Evolutionary conservation across 1,140 invertebrate genomes (phyloP).

Genomic region (Notospermus geniculatus): DNA sequence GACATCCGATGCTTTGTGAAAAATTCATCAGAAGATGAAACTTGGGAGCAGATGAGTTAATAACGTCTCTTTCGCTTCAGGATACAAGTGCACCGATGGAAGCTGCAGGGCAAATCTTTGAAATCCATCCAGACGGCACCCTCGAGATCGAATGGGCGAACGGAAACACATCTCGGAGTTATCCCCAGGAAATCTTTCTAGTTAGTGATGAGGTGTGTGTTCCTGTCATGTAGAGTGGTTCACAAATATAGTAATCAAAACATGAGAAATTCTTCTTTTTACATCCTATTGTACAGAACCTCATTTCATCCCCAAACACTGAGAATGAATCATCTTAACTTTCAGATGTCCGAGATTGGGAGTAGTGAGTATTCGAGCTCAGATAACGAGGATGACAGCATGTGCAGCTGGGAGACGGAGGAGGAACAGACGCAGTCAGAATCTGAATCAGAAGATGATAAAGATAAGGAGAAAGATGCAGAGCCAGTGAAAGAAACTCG

Average conservation of each 20-base stretch:
- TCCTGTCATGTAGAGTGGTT: slow-evolving; percentile 25
- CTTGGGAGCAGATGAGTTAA: no score
- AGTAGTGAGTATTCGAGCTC: slow-evolving; percentile 29
- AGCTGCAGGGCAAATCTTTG: slow-evolving; percentile 84
- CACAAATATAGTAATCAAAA: no score
- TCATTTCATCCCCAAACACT: no score
- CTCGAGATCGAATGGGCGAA: slow-evolving; percentile 84
- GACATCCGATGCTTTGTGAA: no score
- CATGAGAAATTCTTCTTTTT: no score
- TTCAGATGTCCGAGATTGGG: slow-evolving; percentile 65
- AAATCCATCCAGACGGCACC: slow-evolving; percentile 79
- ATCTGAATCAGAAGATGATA: slow-evolving; percentile 3
- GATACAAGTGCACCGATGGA: slow-evolving; percentile 41
- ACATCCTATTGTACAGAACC: no score
- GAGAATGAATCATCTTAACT: slow-evolving; percentile 71
- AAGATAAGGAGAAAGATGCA: background rate
- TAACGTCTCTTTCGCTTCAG: background rate
- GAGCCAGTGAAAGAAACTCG: slow-evolving; percentile 12
- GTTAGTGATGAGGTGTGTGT: slow-evolving; percentile 42
- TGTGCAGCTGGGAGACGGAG: slow-evolving; percentile 64
- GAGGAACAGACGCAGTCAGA: slow-evolving; percentile 36
- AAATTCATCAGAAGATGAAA: no score
- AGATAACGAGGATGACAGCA: slow-evolving; percentile 39
- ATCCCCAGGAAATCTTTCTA: slow-evolving; percentile 82
- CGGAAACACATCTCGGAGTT: slow-evolving; percentile 79